Evolutionary conservation across 2,113 vertebrate species (phyloP).

Genomic region (Podocnemis expansa): DNA sequence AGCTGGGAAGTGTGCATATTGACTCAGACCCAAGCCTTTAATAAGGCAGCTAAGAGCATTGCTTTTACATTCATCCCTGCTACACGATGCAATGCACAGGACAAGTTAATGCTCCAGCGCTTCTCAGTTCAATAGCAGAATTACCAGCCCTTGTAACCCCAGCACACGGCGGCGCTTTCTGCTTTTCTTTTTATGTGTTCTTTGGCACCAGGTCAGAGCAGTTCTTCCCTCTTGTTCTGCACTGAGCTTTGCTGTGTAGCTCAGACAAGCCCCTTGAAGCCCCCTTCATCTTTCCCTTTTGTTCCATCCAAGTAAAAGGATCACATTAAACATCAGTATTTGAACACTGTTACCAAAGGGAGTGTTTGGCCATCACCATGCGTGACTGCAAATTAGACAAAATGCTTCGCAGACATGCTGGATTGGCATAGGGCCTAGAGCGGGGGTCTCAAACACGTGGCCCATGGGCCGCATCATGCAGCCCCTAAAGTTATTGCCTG

Average conservation of each 20-base stretch:
- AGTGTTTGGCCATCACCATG: not conserved
- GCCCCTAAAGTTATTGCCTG: too few species aligned
- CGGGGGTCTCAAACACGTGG: too few species aligned
- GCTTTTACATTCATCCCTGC: conserved; percentile 37
- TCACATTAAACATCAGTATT: too few species aligned
- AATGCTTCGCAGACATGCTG: not conserved
- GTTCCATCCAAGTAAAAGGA: not conserved
- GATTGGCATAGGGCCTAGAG: not conserved
- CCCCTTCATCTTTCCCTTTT: not conserved
- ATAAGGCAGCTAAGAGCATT: conserved; percentile 54
- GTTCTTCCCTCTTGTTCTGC: not conserved
- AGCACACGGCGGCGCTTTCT: not conserved
- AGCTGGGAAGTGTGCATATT: not conserved
- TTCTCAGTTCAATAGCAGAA: not conserved
- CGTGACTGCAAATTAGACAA: not conserved
- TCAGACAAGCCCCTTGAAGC: not conserved
- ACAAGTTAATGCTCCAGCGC: not conserved
- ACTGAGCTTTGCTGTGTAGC: not conserved
- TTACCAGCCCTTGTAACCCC: conserved; percentile 48
- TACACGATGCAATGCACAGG: conserved; percentile 5
- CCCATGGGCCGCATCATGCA: too few species aligned
- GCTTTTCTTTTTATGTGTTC: not conserved
- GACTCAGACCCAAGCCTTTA: conserved; percentile 39
- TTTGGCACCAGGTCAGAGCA: conserved; percentile 17
- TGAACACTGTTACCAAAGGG: not conserved